Evolutionary conservation across 2,888 invertebrate species (phyloP).

Genomic region (Neoaliturus tenellus): DNA sequence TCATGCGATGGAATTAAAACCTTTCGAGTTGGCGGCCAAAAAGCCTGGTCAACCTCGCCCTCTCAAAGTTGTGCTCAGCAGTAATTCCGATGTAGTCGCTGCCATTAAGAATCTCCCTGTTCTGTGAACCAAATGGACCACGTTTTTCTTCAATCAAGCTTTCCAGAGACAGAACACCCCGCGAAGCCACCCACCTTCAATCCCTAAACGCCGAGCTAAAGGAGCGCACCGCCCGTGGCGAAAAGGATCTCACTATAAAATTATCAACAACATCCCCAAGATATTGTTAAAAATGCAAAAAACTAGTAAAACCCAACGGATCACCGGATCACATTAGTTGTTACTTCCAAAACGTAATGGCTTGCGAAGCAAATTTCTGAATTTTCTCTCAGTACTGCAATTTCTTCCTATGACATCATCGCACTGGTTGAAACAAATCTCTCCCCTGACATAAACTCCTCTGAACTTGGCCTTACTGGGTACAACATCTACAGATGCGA

Average conservation of each 20-base stretch:
- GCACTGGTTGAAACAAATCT: not conserved
- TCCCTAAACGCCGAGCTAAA: not conserved
- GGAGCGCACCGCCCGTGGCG: not conserved
- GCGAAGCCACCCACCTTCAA: not conserved
- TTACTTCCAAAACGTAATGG: constrained; percentile 32
- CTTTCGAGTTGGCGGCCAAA: not conserved
- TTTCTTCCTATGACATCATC: constrained; percentile 3
- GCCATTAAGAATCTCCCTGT: not conserved
- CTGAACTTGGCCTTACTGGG: not conserved
- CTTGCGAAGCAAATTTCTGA: constrained; percentile 13
- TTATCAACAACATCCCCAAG: not conserved
- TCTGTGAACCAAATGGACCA: not conserved
- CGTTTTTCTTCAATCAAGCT: not conserved
- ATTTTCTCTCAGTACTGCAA: not conserved
- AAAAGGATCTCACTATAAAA: constrained; percentile 7
- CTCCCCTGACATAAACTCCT: not conserved
- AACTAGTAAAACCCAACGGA: not conserved
- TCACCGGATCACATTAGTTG: not conserved
- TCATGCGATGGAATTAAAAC: not conserved
- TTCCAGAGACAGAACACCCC: not conserved
- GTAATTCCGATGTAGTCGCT: not conserved
- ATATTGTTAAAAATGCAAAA: not conserved
- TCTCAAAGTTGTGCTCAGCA: not conserved
- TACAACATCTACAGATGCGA: constrained; percentile 17
- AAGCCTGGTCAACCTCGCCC: not conserved